Evolutionary conservation across 2,888 invertebrate species (phyloP).

Genomic region (Coelinius sp.): DNA sequence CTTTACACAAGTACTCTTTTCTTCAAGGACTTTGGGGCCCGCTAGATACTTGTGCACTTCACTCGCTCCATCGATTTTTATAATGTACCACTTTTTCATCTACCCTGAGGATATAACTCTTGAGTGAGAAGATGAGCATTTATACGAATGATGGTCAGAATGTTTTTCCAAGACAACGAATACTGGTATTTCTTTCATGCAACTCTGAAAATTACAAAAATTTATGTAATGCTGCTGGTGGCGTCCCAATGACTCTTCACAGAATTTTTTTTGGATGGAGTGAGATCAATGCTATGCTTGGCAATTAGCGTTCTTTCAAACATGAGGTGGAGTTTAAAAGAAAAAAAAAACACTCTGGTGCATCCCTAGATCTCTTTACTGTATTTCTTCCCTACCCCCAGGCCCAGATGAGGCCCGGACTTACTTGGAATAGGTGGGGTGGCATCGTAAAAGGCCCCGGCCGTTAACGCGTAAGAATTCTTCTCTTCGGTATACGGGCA

Average conservation of each 20-base stretch:
- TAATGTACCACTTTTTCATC: too few species aligned
- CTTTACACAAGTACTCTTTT: conserved; percentile 37
- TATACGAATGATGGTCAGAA: too few species aligned
- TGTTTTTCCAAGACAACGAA: too few species aligned
- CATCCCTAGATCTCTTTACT: background rate
- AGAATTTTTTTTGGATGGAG: background rate
- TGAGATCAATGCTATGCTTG: background rate
- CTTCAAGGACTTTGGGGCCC: conserved; percentile 37
- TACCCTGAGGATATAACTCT: too few species aligned
- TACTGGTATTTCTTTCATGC: background rate
- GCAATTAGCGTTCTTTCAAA: background rate
- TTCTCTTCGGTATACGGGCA: conserved; percentile 40
- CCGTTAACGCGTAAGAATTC: conserved; percentile 39
- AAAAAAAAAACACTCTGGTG: too few species aligned
- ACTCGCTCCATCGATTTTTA: conserved; percentile 19
- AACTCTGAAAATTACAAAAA: background rate
- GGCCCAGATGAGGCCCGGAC: conserved; percentile 14
- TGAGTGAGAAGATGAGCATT: too few species aligned
- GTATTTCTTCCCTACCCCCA: background rate
- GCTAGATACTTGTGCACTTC: conserved; percentile 31
- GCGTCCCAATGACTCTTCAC: background rate
- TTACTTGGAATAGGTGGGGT: conserved; percentile 37
- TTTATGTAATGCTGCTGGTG: too few species aligned
- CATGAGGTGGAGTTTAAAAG: background rate
- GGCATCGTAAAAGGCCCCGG: conserved; percentile 41